A percentile compares a stretch with the other conserved stretches of the same genome.
Conservation (phyloP, 2,797 vertebrate species). For the Mycteria americana region DNA sequence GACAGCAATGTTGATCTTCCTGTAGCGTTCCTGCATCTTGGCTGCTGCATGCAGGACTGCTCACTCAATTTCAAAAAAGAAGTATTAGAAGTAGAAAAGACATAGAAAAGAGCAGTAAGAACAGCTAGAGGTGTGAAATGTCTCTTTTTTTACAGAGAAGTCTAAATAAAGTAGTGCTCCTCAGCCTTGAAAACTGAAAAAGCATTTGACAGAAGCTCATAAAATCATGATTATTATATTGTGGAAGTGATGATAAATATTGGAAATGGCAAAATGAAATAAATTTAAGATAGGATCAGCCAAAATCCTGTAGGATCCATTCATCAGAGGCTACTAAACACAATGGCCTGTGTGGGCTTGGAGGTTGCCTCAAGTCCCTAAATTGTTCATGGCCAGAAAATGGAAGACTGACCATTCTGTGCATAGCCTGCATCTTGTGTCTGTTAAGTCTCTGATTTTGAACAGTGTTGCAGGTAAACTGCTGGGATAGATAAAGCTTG, state of each 20-base stretch:
- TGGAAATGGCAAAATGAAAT: neutral
- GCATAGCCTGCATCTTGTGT: accelerated
- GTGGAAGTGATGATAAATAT: neutral
- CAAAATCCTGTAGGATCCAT: neutral
- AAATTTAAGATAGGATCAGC: neutral
- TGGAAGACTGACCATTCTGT: neutral
- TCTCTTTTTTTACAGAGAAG: neutral
- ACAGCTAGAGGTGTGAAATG: neutral
- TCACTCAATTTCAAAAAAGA: neutral
- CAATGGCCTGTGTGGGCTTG: neutral
- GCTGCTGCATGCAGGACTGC: neutral
- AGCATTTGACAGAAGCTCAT: neutral
- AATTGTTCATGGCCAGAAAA: neutral
- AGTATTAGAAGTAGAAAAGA: neutral
- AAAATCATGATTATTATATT: neutral
- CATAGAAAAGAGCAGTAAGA: neutral
- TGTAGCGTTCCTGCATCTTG: neutral
- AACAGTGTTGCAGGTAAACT: neutral
- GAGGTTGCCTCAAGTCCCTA: neutral
- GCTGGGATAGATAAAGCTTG: neutral
- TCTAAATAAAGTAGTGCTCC: neutral
- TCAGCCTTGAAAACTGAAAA: neutral
- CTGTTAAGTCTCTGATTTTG: neutral
- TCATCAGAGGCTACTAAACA: neutral
- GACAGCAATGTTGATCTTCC: neutral